Base-by-base conservation (phyloP, 2,888 invertebrate genomes). In the Hemicrepidius hirtus region DNA sequence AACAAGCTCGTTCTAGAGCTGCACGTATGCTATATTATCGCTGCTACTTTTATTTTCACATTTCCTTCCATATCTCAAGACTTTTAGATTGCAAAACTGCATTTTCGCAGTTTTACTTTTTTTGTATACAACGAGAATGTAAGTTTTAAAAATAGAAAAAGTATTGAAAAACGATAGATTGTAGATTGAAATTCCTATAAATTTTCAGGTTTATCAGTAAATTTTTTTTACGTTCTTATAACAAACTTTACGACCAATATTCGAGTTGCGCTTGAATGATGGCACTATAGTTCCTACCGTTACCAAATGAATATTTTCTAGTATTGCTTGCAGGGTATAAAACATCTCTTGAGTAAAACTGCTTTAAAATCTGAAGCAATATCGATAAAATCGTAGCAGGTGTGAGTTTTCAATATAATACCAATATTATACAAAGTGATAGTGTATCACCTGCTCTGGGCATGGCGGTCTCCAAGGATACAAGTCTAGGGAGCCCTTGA, bases 401-500 rank as follows among this genome's bases (percentile, higher is more conserved):
- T 64, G 63, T 9, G 24, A 63, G 24, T 64, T 50, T 35, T 50
- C 35, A 37, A 21, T 53, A 53, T 64, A 66, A 40, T 57, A 20
- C 37, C 57, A 20, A 57, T 57, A 57, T 57, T 57, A 37, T 18
- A 35, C 13, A n/a, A 57, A 37, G 37, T 37, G 57, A 35, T 37
- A 57, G 57, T 37, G 35, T 57, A 18, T 77, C 84, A 93, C 93
- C 91, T 86, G 90, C 88, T 81, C 92, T 87, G 10, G 89, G 87
- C 65, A 87, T 84, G 50, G 88, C 84, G 1, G 92, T 92, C 80
- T 90, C 91, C 65, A 88, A 82, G 12, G 88, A 87, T 74, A 93
- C 88, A 68, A 89, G 88, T 67, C 89, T 87, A 0, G 93, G 92
- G 67, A 93, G 85, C 57, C 88, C 87, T 68, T 87, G 87, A 78